These are phyloP conservation scores for Barnardius zonarius DNA, from an alignment of 2,113 vertebrate species.

Conservation along the genomic window DNA sequence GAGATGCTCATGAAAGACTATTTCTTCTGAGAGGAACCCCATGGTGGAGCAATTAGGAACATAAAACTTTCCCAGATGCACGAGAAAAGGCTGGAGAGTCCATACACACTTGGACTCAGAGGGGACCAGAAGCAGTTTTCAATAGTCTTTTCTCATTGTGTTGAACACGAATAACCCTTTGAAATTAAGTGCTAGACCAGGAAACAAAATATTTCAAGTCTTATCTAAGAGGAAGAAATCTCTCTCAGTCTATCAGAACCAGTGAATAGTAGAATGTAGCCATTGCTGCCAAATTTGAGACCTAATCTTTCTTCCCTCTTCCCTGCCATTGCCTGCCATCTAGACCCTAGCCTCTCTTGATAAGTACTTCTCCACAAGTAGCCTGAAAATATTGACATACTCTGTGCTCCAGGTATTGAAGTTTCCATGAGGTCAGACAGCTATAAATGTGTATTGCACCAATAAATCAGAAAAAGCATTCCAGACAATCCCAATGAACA, in stretches of 20 bases:
- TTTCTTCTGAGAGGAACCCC: background rate
- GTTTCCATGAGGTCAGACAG: background rate
- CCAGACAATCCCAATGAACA: background rate
- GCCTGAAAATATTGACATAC: background rate
- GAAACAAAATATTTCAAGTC: background rate
- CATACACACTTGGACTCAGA: background rate
- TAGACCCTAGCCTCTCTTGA: background rate
- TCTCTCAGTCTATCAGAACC: background rate
- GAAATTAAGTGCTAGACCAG: background rate
- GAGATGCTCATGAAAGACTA: background rate
- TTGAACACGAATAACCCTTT: fast-evolving
- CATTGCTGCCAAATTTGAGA: background rate
- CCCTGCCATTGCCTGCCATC: background rate
- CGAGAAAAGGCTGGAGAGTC: background rate
- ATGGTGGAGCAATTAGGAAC: background rate
- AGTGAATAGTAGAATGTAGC: background rate
- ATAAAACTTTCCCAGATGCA: background rate
- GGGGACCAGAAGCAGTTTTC: background rate
- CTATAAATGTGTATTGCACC: background rate
- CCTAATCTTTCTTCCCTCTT: background rate
- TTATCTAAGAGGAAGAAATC: background rate
- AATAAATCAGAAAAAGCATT: background rate
- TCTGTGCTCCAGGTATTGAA: background rate
- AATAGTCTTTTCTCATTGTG: background rate
- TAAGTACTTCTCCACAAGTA: background rate